Evolutionary conservation across 2,797 vertebrate genomes (phyloP).

Genomic region (Taenioides sp.): DNA sequence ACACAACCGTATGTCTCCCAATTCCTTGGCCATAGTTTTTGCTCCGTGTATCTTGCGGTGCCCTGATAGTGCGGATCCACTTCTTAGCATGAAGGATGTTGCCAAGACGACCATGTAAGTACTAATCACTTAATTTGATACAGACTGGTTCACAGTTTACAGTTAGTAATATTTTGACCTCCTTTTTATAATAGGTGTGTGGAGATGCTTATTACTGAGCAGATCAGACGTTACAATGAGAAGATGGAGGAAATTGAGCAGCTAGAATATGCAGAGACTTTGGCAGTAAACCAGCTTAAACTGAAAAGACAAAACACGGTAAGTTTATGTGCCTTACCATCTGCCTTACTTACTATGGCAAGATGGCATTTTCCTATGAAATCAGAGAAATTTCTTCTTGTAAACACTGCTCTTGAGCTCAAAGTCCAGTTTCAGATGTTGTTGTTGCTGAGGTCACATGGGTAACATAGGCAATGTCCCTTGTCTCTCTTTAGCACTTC

Average conservation of each 20-base stretch:
- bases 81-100: slow-evolving; percentile 97
- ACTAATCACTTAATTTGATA: not conserved
- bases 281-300: slow-evolving; percentile 89
- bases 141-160: not conserved
- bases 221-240: slow-evolving; percentile 91
- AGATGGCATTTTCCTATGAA: not conserved
- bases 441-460: slow-evolving; percentile 36
- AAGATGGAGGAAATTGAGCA: slow-evolving; percentile 97
- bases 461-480: slow-evolving; percentile 73
- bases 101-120: slow-evolving; percentile 95
- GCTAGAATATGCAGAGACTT: slow-evolving; percentile 89
- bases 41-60: slow-evolving; percentile 94
- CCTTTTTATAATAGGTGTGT: slow-evolving; percentile 80
- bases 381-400: not conserved
- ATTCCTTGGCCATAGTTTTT: slow-evolving; percentile 94
- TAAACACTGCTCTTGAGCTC: slow-evolving; percentile 1
- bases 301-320: slow-evolving; percentile 89
- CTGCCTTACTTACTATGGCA: not conserved
- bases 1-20: slow-evolving; percentile 95
- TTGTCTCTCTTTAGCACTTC: slow-evolving; percentile 83
- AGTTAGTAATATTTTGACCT: slow-evolving; percentile 2
- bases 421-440: slow-evolving; percentile 15
- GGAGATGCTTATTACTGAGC: slow-evolving; percentile 95
- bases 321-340: slow-evolving; percentile 46
- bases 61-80: slow-evolving; percentile 89